Evolutionary conservation across 2,113 vertebrate species (phyloP), one percentile per base, ranked within the genome.

Genomic region (Synodontis membranacea): DNA sequence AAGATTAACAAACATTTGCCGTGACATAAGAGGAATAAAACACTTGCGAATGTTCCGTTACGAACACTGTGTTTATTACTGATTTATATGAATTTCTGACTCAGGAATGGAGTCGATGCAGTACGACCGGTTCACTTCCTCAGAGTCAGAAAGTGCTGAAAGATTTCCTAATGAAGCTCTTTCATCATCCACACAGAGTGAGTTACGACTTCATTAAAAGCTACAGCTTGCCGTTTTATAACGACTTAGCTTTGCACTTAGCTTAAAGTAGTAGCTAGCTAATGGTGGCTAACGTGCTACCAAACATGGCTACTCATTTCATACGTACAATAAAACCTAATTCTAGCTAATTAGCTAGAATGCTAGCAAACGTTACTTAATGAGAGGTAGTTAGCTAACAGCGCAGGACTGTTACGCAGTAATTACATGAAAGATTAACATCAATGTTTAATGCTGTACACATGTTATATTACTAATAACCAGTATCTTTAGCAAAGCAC

Each of bases 71-170:
- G 46, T 78, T 78, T 52, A 31, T 50, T 7, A 54, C 3, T 21
- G 54, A 54, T 23, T 54, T 23, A 34, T 52, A 25, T 25, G 11
- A 25, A 56, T 39, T 0, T 39, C 19, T 37, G 50, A 25, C 21
- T 25, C 2, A 86, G 86, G 39, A 28, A 91, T 91, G 89, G 88
- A 91, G 31, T 58, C 86, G 19, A 17, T 83, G 42, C 31, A 46
- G 28, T 92, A 92, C 60, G 83, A 91, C 28, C 66, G 84, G 3
- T 91, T 90, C 80, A 42, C 12, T 25, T 15, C 64, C 2, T 17
- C 85, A 46, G 89, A 90, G 17, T 25, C 74, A 34, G 85, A 89
- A 25, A 88, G 56, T 42, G 44, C 19, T 28, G 48, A 85, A n/a
- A 28, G 21, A 28, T 11, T 14, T 25, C 11, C 0, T 25, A 14